Evolutionary conservation across 2,888 invertebrate genomes (phyloP), one percentile per base, ranked within the genome.

Genomic region (Ametastegia equiseti): DNA sequence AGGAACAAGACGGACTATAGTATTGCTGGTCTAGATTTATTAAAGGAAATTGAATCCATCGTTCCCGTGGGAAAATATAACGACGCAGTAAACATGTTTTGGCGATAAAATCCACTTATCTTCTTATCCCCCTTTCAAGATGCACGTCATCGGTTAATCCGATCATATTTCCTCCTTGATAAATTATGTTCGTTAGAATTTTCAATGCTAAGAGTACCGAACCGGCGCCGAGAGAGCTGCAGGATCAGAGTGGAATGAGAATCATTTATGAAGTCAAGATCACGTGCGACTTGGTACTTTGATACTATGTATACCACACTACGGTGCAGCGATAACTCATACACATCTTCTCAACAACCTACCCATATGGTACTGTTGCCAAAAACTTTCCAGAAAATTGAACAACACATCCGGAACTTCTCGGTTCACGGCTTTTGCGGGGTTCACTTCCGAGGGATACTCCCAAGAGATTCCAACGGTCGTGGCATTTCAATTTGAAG

Each of bases 401-500:
- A 65, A 65, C 65, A 65, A 39, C 33, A 65, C 39, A 36, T 65
- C 15, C 36, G 36, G 19, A 65, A n/a, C 65, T 65, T 39, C n/a
- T 71, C 47, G 71, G 45, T 71, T 71, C 71, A 71, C 15, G 27
- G 47, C 6, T 45, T 71, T 19, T 19, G 47, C 73, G 50, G n/a
- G 50, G 33, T 73, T 50, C 73, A 19, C 30, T 45, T 47, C 19
- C 11, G 19, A 36, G 19, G 54, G 50, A 71, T 71, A 71, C 15
- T 75, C 50, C 54, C 36, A 0, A 7, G 73, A 54, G 73, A 33
- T 75, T 54, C 54, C 73, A 54, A 36, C 36, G 33, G 71, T 71
- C 47, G 27, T 71, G 71, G 54, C 36, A 75, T 75, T 75, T 54
- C 73, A 75, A 75, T 75, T 50, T 27, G n/a, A 30, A 54, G n/a